phyloP scores from a whole-genome alignment of 2,797 vertebrate species.

The Erethizon dorsatum region DNA sequence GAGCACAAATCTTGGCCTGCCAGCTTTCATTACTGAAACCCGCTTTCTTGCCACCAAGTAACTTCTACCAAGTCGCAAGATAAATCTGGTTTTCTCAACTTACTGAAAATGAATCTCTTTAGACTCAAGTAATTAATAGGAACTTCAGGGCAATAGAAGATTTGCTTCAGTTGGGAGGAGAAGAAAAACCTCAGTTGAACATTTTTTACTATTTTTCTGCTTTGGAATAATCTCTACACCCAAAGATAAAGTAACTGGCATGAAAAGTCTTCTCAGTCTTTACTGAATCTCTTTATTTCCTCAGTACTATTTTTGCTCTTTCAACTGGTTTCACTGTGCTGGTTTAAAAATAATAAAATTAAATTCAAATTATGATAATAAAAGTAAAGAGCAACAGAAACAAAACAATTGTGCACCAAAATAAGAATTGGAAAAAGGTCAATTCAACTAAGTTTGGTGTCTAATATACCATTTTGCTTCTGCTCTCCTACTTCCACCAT shows the following conservation, averaged over 20 bases:
- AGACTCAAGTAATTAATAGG: constrained; percentile 55
- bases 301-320: constrained; percentile 24
- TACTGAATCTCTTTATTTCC: not conserved
- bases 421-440: not conserved
- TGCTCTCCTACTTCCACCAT: not conserved
- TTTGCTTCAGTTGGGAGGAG: not conserved
- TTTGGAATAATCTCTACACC: not conserved
- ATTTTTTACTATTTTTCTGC: not conserved
- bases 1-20: constrained; percentile 72
- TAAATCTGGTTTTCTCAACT: constrained; percentile 78
- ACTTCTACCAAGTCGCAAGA: constrained; percentile 72
- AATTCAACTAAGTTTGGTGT: not conserved
- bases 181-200: not conserved
- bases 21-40: constrained; percentile 77
- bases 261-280: not conserved
- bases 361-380: not conserved
- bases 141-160: constrained; percentile 52
- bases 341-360: constrained; percentile 40
- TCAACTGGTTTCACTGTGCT: constrained; percentile 1
- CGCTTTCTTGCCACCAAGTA: constrained; percentile 76
- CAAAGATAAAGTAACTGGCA: constrained; percentile 28
- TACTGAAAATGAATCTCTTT: constrained; percentile 64
- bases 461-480: not conserved
- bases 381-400: not conserved
- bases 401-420: not conserved